Evolutionary conservation across 2,888 invertebrate species (phyloP), one percentile per base, ranked within the genome.

Genomic region (Heliconius ethilla): DNA sequence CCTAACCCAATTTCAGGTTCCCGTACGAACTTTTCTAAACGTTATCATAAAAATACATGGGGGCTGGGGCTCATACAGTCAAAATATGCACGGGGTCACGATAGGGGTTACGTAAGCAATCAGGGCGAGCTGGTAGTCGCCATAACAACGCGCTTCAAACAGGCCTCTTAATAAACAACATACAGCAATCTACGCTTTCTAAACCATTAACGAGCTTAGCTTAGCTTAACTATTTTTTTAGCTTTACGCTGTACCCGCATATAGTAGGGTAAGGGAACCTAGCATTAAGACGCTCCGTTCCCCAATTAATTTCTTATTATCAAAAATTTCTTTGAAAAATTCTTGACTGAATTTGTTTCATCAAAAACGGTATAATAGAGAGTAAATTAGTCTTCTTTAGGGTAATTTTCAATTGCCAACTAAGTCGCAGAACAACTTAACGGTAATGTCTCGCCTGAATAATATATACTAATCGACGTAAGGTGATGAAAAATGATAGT

Each of bases 91-190:
- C 86, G 83, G 75, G 79, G 83, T 78, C 88, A 89, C 88, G 87
- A 85, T 79, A 89, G 76, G 67, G 72, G 81, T 86, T 86, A 87
- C 86, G 83, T 86, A 86, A 87, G 83, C 76, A 81, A 82, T 83
- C 80, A 83, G 83, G 82, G 83, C 80, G 81, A 82, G 79, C 75
- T 82, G 59, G 59, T 22, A 84, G 86, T 86, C 83, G 81, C 82
- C 86, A 85, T 86, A 85, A 85, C 86, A 85, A 86, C 86, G 83
- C 80, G 78, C 75, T 76, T 83, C 86, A 86, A 86, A 86, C 86
- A 86, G 80, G 77, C 67, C 76, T 59, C 80, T 79, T 79, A 79
- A 82, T 82, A 81, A 83, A 81, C 82, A 82, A 67, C 51, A 7
- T 51, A 79, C 25, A 45, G n/a, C 37, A 72, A 59, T 59, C 72